Evolutionary conservation across 2,888 invertebrate species (phyloP).

Genomic region (Cephus pulcher): DNA sequence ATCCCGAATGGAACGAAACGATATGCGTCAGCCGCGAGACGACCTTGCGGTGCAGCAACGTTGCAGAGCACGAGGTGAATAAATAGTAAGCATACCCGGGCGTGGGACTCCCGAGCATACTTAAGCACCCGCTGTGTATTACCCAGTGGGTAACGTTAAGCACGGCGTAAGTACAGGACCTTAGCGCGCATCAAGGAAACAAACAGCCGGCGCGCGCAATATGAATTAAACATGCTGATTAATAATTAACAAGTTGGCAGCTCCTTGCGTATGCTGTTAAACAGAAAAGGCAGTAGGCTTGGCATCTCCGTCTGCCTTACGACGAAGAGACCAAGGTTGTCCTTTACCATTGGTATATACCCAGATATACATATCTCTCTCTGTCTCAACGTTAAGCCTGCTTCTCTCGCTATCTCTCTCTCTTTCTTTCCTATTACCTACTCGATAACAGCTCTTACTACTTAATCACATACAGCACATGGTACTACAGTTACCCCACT

Average conservation of each 20-base stretch:
- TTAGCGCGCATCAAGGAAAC: conserved; percentile 64
- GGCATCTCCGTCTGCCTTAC: not conserved
- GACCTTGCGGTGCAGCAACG: conserved; percentile 46
- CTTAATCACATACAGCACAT: conserved; percentile 2
- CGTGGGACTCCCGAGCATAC: conserved; percentile 28
- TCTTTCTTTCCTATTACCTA: conserved; percentile 11
- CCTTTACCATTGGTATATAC: not conserved
- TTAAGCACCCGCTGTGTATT: conserved; percentile 23
- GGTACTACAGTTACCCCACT: conserved; percentile 17
- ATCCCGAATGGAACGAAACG: conserved; percentile 14
- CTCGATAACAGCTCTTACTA: conserved; percentile 20
- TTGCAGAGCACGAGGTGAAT: conserved; percentile 39
- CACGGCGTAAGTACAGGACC: conserved; percentile 52
- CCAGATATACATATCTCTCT: not conserved
- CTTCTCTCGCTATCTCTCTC: conserved; percentile 17
- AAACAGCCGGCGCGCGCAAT: conserved; percentile 63
- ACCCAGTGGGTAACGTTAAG: conserved; percentile 46
- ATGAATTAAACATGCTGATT: conserved; percentile 67
- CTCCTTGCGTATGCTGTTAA: conserved; percentile 46
- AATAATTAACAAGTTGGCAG: conserved; percentile 65
- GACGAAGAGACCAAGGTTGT: not conserved
- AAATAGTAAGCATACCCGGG: conserved; percentile 33
- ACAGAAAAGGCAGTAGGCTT: conserved; percentile 18
- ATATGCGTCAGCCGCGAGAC: conserved; percentile 31
- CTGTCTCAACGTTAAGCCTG: not conserved